phyloP scores from a whole-genome alignment of 2,888 invertebrate species.

The Caenorhabditis afra region DNA sequence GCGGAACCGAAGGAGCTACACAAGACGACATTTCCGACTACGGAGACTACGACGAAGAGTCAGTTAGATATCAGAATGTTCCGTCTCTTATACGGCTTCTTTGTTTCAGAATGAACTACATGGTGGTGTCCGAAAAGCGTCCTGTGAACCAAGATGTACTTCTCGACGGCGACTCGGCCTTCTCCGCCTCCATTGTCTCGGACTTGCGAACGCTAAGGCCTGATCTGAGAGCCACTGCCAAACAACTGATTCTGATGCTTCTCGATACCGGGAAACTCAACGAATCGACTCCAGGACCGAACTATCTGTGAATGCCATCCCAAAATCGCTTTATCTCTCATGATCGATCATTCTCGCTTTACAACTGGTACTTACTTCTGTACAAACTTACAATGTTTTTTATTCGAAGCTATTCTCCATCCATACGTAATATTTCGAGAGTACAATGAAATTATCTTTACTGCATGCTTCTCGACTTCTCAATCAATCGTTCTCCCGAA shows the following conservation, averaged over 20 bases:
- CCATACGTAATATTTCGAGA: too few species aligned
- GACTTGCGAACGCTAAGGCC: conserved; percentile 64
- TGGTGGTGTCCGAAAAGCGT: conserved; percentile 50
- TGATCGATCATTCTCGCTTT: not conserved
- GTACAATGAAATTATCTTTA: too few species aligned
- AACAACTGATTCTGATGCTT: conserved; percentile 71
- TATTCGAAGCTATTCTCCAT: too few species aligned
- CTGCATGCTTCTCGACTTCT: too few species aligned
- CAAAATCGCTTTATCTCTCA: not conserved
- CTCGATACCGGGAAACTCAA: conserved; percentile 48
- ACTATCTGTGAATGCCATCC: conserved; percentile 6
- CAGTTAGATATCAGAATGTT: conserved; percentile 16
- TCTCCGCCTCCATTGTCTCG: conserved; percentile 74
- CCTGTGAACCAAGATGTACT: conserved; percentile 59
- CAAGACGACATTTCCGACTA: conserved; percentile 68
- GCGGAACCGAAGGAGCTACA: not conserved
- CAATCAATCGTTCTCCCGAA: too few species aligned
- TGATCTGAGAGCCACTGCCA: conserved; percentile 52
- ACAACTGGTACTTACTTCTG: too few species aligned
- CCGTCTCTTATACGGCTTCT: too few species aligned
- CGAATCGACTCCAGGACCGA: conserved; percentile 5
- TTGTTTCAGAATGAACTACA: conserved; percentile 35
- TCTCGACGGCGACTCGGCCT: conserved; percentile 76
- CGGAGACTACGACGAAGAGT: conserved; percentile 59
- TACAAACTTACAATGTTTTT: too few species aligned